Base-by-base conservation (phyloP, 2,888 invertebrate species). In the Ditula angustiorana region DNA sequence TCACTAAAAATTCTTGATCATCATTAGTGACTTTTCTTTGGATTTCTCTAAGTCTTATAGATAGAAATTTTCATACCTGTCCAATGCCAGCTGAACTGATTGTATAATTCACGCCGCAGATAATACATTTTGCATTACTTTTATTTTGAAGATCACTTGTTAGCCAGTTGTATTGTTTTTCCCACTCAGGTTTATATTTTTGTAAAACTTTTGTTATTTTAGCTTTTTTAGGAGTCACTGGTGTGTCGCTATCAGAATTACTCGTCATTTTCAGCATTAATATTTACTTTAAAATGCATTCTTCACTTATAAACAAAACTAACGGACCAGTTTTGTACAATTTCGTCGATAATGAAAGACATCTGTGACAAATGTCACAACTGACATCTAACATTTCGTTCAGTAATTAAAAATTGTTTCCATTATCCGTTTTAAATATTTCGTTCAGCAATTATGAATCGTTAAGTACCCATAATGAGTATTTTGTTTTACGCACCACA, bases 1-100 rank as follows among this genome's bases (percentile, higher is more conserved):
- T 58, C 46, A 30, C 46, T 46, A 19, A 47, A 58, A 33, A 58
- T 30, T 59, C 59, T 35, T 59, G 16, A 59, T 50, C 49, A 50
- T 59, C 50, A 26, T 50, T 59, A 37, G 47, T 47, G 44, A 57
- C 21, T 59, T 59, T 59, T 37, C 35, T 30, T 30, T 30, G 30
- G 30, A 30, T 30, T 10, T 30, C 30, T 30, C 10, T 30, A 30
- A 30, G 37, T 37, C 41, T 8, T 37, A 11, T n/a, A 21, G 37
- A 55, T 30, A n/a, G n/a, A n/a, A n/a, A n/a, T n/a, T 8, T 30
- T 5, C 30, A 30, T 30, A 30, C 8, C 30, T n/a, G 10, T 30
- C 30, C 30, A 30, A 8, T 47, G 59, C 47, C 19, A 35, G 21
- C 21, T 30, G 46, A 8, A 30, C 8, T 10, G 10, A 30, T 8